Base-by-base conservation (phyloP, 2,888 invertebrate species). In the Gymnosoma rotundatum region DNA sequence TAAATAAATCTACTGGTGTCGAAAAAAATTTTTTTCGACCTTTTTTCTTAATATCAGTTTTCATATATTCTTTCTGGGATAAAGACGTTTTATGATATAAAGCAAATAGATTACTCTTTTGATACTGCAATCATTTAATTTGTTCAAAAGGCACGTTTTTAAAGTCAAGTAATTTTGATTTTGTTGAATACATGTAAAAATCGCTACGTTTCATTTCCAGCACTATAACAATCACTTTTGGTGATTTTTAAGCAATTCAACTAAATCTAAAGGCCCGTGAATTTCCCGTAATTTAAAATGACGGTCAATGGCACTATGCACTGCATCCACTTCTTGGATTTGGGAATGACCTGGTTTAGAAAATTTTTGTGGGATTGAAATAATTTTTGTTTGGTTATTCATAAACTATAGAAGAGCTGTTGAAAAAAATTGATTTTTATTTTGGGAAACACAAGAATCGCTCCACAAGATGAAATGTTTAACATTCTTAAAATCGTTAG, bases 31-130 rank as follows among this genome's bases (percentile, higher is more conserved):
- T 14, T 48, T 64, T 42, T 64, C 48, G 45, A 25, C 42, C 64
- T 69, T 69, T 69, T 69, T 69, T 69, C 32, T 36, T 69, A 52
- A 69, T 69, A 69, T 54, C 25, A 54, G 16, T 69, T 69, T 54
- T 69, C 38, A 50, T 54, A 20, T 38, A 69, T 69, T 69, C 54
- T 50, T 69, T 69, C 52, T 69, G 69, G n/a, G 14, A 52, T 54
- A 69, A 69, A 25, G 69, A 54, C 36, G 69, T 69, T 69, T 69
- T 69, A 56, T 69, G 32, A 36, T 36, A 69, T 54, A 69, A n/a
- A 36, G 69, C 32, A 42, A 69, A 69, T 54, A 69, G 42, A 18
- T 69, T 69, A 69, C n/a, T 52, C 25, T 54, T 69, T 56, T 54
- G 12, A 69, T 69, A 69, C 32, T 54, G 32, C 56, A 69, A 69